phyloP scores from a whole-genome alignment of 2,888 invertebrate species.

The Oxycera nigricornis region DNA sequence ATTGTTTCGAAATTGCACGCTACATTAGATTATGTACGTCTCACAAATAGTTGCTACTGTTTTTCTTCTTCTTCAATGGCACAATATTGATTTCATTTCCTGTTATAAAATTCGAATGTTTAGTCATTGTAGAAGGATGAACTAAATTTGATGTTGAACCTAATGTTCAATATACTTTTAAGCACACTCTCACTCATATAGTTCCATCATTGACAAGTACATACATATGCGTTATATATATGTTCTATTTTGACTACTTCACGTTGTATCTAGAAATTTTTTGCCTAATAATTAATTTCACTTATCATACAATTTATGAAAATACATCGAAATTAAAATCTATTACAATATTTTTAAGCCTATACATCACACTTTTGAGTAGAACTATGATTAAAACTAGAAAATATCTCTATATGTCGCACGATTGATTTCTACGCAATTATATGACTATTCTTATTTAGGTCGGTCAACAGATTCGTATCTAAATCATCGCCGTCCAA shows the following conservation, averaged over 20 bases:
- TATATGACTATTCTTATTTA: conserved; percentile 62
- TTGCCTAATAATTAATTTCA: conserved; percentile 13
- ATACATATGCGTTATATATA: neutral
- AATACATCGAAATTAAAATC: conserved; percentile 29
- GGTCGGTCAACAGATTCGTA: conserved; percentile 60
- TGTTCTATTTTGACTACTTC: neutral
- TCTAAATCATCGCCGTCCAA: conserved; percentile 59
- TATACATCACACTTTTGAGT: conserved; percentile 40
- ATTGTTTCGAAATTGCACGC: neutral
- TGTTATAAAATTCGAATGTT: neutral
- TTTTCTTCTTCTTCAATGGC: conserved; percentile 16
- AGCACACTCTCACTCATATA: conserved; percentile 12
- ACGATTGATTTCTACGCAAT: conserved; percentile 56
- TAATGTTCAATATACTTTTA: neutral
- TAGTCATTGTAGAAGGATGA: neutral
- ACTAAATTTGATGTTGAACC: neutral
- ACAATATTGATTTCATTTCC: neutral
- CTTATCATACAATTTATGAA: conserved; percentile 33
- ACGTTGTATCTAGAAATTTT: conserved; percentile 13
- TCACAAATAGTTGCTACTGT: neutral
- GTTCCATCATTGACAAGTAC: neutral
- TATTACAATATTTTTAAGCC: conserved; percentile 28
- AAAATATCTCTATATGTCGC: conserved; percentile 20
- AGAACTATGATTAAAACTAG: conserved; percentile 24
- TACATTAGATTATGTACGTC: neutral